Evolutionary conservation across 2,888 invertebrate species (phyloP).

Genomic region (Petrophora chlorosata): DNA sequence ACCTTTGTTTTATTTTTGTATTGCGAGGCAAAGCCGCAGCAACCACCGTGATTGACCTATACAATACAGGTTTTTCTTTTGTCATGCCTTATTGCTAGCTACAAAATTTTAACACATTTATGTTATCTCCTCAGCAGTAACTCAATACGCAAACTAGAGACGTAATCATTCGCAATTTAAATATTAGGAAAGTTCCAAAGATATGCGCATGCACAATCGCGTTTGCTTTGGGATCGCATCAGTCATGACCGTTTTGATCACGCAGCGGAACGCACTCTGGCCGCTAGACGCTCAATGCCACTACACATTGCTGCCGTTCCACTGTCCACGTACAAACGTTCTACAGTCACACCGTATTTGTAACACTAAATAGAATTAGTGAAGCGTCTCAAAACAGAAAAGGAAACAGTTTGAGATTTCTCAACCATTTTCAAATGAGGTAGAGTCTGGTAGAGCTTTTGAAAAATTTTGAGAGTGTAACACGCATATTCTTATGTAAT

Average conservation of each 20-base stretch:
- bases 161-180: slow-evolving; percentile 36
- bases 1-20: slow-evolving; percentile 51
- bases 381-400: too few species aligned
- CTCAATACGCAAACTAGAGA: slow-evolving; percentile 6
- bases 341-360: neutral
- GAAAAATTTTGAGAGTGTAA: too few species aligned
- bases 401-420: too few species aligned
- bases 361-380: slow-evolving; percentile 12
- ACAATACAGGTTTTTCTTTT: neutral
- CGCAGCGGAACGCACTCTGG: slow-evolving; percentile 52
- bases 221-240: slow-evolving; percentile 44
- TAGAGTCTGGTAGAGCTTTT: too few species aligned
- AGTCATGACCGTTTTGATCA: slow-evolving; percentile 60
- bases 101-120: neutral
- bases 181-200: slow-evolving; percentile 33
- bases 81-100: neutral
- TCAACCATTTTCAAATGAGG: too few species aligned
- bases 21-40: slow-evolving; percentile 18
- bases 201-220: slow-evolving; percentile 39
- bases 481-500: too few species aligned
- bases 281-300: slow-evolving; percentile 52
- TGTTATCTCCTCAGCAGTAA: neutral
- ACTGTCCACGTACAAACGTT: slow-evolving; percentile 7
- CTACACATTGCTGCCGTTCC: slow-evolving; percentile 24
- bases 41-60: slow-evolving; percentile 20